A percentile compares a stretch with the other conserved stretches of the same genome.
phyloP scores from a whole-genome alignment of 2,113 vertebrate species.

The Mungos mungo region DNA sequence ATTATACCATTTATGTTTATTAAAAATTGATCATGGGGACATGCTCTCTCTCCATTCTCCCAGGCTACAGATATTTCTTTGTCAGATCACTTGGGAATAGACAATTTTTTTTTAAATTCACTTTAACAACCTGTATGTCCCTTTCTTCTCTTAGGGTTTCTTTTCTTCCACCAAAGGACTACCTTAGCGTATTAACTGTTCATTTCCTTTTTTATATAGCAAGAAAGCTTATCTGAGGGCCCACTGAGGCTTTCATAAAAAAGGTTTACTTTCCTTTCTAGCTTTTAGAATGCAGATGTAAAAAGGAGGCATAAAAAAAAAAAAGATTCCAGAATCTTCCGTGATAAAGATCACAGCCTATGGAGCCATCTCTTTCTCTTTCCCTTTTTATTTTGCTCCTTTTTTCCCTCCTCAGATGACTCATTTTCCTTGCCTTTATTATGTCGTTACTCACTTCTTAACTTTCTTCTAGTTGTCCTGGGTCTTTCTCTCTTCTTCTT shows the following conservation, averaged over 20 bases:
- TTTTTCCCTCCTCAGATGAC: not conserved
- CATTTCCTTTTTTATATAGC: slow-evolving; percentile 28
- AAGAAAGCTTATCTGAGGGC: not conserved
- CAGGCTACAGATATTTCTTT: slow-evolving; percentile 69
- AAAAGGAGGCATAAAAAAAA: not conserved
- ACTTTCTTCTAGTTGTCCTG: not conserved
- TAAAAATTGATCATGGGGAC: slow-evolving; percentile 77
- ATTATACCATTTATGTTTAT: slow-evolving; percentile 76
- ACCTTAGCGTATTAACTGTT: not conserved
- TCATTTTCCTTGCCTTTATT: not conserved
- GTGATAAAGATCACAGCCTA: not conserved
- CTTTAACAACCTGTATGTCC: not conserved
- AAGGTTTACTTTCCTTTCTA: not conserved
- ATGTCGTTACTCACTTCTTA: not conserved
- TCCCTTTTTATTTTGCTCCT: not conserved
- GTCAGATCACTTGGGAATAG: slow-evolving; percentile 57
- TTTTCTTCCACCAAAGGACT: slow-evolving; percentile 39
- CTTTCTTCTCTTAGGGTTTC: slow-evolving; percentile 35
- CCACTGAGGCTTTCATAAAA: not conserved
- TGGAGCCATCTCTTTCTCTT: not conserved
- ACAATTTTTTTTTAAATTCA: slow-evolving; percentile 20
- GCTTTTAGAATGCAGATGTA: not conserved
- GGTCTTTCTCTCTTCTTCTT: not conserved
- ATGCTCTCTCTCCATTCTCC: slow-evolving; percentile 49
- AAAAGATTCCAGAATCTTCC: slow-evolving; percentile 27